phyloP scores from a whole-genome alignment of 2,797 vertebrate genomes.

The Rhinoraja longicauda region DNA sequence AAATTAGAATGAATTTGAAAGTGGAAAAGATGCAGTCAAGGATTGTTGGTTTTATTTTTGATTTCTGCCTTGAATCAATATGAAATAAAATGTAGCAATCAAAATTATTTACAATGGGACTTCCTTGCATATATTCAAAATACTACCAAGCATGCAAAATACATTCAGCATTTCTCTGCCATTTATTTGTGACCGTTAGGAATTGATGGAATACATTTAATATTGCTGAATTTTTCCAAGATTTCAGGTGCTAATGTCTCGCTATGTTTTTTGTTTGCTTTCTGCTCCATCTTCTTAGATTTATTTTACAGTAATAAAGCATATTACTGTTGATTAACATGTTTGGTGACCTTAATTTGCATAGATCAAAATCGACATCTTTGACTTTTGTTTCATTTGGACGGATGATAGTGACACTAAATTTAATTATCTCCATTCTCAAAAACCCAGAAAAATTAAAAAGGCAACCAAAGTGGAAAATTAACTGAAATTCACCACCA shows the following conservation, averaged over 20 bases:
- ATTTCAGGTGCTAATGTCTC: not conserved
- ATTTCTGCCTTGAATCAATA: not conserved
- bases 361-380: not conserved
- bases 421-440: not conserved
- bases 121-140: not conserved
- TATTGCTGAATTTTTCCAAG: not conserved
- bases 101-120: not conserved
- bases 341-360: constrained; percentile 38
- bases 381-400: not conserved
- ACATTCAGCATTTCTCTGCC: not conserved
- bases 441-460: not conserved
- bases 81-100: not conserved
- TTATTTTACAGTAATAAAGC: not conserved
- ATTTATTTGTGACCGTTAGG: not conserved
- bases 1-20: not conserved
- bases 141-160: not conserved
- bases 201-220: not conserved
- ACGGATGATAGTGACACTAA: not conserved
- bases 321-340: constrained; percentile 36
- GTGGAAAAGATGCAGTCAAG: not conserved
- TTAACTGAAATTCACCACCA: not conserved
- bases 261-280: not conserved
- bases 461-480: not conserved
- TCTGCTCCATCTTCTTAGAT: not conserved
- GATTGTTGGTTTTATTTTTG: not conserved